Percentiles rank a stretch among this genome's conserved stretches.
These are phyloP conservation scores for Clarias fuscus DNA, from an alignment of 2,797 vertebrate genomes.

Conservation along the genomic window DNA sequence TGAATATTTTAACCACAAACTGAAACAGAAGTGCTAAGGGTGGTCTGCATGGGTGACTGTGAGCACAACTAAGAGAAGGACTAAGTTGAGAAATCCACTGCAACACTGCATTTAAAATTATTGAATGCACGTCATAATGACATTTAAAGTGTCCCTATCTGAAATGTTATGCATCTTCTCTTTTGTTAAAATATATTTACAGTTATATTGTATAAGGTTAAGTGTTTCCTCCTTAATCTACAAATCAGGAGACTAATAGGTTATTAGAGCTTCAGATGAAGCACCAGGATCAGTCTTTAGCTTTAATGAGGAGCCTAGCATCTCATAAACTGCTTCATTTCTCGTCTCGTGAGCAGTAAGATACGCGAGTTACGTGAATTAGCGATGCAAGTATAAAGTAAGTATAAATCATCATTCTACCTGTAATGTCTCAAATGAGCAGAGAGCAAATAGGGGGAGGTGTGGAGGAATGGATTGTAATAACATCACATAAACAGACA, in stretches of 20 bases:
- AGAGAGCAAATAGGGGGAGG: background rate
- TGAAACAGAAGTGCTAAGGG: background rate
- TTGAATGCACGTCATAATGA: background rate
- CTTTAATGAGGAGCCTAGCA: background rate
- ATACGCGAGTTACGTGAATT: background rate
- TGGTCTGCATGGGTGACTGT: background rate
- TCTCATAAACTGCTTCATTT: background rate
- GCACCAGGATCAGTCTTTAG: background rate
- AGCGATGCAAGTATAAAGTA: background rate
- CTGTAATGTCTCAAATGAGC: background rate
- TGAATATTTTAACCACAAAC: slow-evolving; percentile 17
- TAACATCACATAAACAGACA: background rate
- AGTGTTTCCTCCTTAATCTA: background rate
- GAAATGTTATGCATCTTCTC: background rate
- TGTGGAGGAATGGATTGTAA: background rate
- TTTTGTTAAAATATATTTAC: background rate
- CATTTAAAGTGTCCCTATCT: background rate
- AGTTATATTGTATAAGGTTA: background rate
- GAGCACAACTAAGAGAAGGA: background rate
- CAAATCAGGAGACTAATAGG: background rate
- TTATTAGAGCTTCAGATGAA: background rate
- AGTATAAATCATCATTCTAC: background rate
- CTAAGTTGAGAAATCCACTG: background rate
- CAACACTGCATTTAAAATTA: background rate
- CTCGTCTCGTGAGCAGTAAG: background rate